Conservation (phyloP, 2,888 invertebrate genomes). For the Eupeodes latifasciatus region DNA sequence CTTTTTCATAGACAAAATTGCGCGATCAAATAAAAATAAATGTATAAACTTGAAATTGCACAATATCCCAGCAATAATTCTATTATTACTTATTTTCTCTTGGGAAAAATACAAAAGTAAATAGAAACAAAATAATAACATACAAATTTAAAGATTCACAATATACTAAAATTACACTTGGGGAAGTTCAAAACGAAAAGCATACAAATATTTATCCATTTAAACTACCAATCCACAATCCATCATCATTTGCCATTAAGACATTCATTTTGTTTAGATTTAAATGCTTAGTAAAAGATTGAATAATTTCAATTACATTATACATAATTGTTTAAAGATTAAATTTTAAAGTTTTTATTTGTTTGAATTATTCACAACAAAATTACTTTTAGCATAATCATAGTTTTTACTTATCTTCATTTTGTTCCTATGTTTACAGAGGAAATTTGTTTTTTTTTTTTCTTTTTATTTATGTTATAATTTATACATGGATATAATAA, state of each 20-base stretch:
- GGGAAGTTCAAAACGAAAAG: slow-evolving; percentile 1
- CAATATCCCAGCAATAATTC: slow-evolving; percentile 63
- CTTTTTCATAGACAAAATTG: slow-evolving; percentile 38
- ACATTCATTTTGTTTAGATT: slow-evolving; percentile 26
- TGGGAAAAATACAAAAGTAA: slow-evolving; percentile 50
- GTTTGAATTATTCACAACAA: slow-evolving; percentile 10
- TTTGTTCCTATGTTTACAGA: neutral
- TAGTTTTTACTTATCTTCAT: slow-evolving; percentile 32
- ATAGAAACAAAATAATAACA: slow-evolving; percentile 39
- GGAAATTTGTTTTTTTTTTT: slow-evolving; percentile 27
- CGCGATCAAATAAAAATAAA: slow-evolving; percentile 21
- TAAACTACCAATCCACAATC: slow-evolving; percentile 47
- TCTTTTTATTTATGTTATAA: slow-evolving; percentile 16
- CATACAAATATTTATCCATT: slow-evolving; percentile 23
- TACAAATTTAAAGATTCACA: slow-evolving; percentile 43
- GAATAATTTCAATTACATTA: slow-evolving; percentile 32
- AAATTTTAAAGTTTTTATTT: slow-evolving; percentile 22
- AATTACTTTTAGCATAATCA: neutral
- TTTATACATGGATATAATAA: slow-evolving; percentile 19
- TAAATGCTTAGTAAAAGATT: slow-evolving; percentile 47
- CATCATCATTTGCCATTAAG: slow-evolving; percentile 30
- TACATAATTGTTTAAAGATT: slow-evolving; percentile 11
- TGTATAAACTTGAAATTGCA: slow-evolving; percentile 62
- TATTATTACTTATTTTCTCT: slow-evolving; percentile 42
- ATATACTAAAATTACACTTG: slow-evolving; percentile 9